Base-by-base conservation (phyloP, 2,797 vertebrate genomes). In the Peromyscus melanophrys region DNA sequence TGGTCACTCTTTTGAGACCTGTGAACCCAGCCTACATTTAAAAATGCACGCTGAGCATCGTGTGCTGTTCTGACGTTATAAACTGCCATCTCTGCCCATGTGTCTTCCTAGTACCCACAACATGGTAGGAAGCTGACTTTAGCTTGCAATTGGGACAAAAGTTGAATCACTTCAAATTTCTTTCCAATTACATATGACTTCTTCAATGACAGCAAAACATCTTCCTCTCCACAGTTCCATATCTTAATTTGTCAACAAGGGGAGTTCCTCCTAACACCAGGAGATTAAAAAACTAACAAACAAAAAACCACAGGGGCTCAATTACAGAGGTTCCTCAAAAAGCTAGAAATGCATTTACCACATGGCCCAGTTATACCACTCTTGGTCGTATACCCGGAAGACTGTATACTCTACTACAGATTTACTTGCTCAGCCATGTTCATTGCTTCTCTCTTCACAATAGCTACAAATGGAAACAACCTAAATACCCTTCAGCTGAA, bases 241-340 rank as follows among this genome's bases (percentile, higher is more conserved):
- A 76, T 71, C 31, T 46, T 90, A 65, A 59, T 90, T 92, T 92
- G 69, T 92, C 55, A 87, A 37, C 46, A 83, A 93, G 34, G 4
- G 14, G 13, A 29, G 77, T 59, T 52, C 43, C 61, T 82, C 67
- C 59, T 73, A 76, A 97, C 43, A 86, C 31, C 29, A 55, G n/a
- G 1, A 69, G 11, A 65, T 84, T 25, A 69, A 37, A 55, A 69
- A 52, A 19, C 13, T 13, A 67, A 85, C 65, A 55, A 65, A 65
- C 17, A 49, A 85, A 16, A 75, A 49, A 8, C 0, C 29, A 85
- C 34, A 27, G 46, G 23, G 8, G 23, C 25, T 71, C n/a, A 52
- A 55, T 17, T 49, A 19, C 34, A 71, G 8, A 71, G 34, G n/a
- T 52, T 71, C 23, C 84, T 55, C 46, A 55, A 87, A 71, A 86